phyloP scores from a whole-genome alignment of 2,797 vertebrate species.

The Tragopan temminckii region DNA sequence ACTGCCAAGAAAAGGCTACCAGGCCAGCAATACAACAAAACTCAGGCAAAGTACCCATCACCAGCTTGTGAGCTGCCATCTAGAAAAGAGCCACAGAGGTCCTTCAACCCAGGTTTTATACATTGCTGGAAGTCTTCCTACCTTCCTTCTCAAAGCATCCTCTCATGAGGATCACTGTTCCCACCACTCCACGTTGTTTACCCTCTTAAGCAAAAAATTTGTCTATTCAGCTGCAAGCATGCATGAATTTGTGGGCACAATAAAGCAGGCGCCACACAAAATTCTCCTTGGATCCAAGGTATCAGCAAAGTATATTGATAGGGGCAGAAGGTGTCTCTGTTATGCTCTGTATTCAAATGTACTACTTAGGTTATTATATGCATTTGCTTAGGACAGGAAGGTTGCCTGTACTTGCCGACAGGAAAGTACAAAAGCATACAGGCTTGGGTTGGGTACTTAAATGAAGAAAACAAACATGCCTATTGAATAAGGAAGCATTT shows the following conservation, averaged over 20 bases:
- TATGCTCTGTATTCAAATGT: neutral
- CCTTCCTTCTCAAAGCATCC: conserved; percentile 19
- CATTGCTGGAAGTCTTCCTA: neutral
- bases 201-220: conserved; percentile 46
- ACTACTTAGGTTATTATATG: neutral
- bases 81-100: conserved; percentile 46
- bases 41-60: conserved; percentile 5
- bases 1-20: conserved; percentile 15
- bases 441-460: neutral
- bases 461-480: neutral
- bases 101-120: conserved; percentile 9
- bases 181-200: conserved; percentile 34
- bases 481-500: neutral
- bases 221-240: conserved; percentile 50
- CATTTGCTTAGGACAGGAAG: conserved; percentile 19
- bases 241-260: conserved; percentile 29
- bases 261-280: neutral
- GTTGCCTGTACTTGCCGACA: neutral
- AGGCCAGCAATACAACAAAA: conserved; percentile 33
- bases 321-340: neutral
- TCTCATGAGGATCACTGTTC: conserved; percentile 29
- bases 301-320: neutral
- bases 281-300: neutral
- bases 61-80: neutral
- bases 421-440: neutral